A percentile compares a stretch with the other conserved stretches of the same genome.
Conservation (phyloP, 2,797 vertebrate genomes). For the Xerus rutilus region DNA sequence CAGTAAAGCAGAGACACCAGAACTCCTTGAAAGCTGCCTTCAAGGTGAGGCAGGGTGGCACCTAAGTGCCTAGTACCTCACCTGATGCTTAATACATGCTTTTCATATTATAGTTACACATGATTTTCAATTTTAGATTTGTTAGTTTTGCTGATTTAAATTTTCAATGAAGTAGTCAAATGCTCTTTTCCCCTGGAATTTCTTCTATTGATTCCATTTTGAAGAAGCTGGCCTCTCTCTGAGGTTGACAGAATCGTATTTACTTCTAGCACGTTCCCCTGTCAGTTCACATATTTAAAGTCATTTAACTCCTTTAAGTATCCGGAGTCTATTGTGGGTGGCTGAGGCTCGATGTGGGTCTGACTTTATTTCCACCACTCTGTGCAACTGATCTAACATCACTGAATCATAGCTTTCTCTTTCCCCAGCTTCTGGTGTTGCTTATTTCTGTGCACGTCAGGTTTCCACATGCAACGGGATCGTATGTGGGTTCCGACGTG, state of each 20-base stretch:
- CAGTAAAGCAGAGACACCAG: fast-evolving
- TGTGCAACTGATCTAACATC: background rate
- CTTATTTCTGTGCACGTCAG: background rate
- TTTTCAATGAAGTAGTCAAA: background rate
- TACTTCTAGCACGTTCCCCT: conserved; percentile 57
- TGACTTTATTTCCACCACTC: background rate
- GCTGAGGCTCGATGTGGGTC: background rate
- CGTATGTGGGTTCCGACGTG: background rate
- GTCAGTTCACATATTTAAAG: background rate
- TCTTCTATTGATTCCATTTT: conserved; percentile 40
- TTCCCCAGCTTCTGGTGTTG: background rate
- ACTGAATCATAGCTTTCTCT: background rate
- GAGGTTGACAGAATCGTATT: conserved; percentile 37
- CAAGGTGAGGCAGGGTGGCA: fast-evolving
- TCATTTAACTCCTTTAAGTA: conserved; percentile 28
- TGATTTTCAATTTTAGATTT: background rate
- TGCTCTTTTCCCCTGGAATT: background rate
- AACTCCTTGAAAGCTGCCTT: fast-evolving
- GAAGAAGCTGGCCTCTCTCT: conserved; percentile 48
- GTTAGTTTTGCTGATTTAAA: background rate
- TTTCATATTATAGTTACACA: fast-evolving
- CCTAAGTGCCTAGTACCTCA: fast-evolving
- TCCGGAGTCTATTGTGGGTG: background rate
- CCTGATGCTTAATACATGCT: background rate
- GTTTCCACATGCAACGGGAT: background rate